These are phyloP conservation scores for Rhineura floridana DNA, from an alignment of 2,113 vertebrate species.

Conservation along the genomic window DNA sequence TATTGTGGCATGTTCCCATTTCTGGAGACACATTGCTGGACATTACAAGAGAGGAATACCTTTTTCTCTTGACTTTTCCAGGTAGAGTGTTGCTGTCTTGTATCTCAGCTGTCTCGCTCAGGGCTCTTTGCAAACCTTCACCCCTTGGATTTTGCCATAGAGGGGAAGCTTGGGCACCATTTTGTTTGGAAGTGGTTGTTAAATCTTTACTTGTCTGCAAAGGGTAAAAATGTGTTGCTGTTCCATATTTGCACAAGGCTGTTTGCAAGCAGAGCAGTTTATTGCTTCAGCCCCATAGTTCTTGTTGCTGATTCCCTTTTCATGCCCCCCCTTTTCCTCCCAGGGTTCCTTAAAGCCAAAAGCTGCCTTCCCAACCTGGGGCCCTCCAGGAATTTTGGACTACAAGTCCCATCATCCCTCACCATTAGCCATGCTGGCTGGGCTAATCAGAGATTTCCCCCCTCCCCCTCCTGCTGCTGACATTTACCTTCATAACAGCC, in stretches of 20 bases:
- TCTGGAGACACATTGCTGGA: not conserved
- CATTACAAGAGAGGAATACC: not conserved
- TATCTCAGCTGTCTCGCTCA: rapidly evolving
- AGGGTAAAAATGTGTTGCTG: not conserved
- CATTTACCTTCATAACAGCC: not conserved
- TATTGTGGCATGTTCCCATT: conserved; percentile 25
- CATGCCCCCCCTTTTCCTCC: not conserved
- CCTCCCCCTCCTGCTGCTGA: not conserved
- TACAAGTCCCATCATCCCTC: too few species aligned
- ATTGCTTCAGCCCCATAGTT: too few species aligned
- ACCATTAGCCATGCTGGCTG: too few species aligned
- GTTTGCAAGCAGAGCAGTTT: not conserved
- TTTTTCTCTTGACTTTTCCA: not conserved
- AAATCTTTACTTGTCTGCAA: not conserved
- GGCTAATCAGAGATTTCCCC: too few species aligned
- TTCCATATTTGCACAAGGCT: not conserved
- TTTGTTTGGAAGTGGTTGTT: not conserved
- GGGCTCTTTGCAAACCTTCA: not conserved
- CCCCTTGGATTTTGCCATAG: not conserved
- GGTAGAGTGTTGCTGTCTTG: not conserved
- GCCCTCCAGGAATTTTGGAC: too few species aligned
- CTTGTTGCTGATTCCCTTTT: not conserved
- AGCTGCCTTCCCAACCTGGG: too few species aligned
- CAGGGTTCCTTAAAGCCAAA: not conserved
- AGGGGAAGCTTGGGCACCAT: not conserved